Evolutionary conservation across 1,140 invertebrate species (phyloP).

Genomic region (Heliconius himera): DNA sequence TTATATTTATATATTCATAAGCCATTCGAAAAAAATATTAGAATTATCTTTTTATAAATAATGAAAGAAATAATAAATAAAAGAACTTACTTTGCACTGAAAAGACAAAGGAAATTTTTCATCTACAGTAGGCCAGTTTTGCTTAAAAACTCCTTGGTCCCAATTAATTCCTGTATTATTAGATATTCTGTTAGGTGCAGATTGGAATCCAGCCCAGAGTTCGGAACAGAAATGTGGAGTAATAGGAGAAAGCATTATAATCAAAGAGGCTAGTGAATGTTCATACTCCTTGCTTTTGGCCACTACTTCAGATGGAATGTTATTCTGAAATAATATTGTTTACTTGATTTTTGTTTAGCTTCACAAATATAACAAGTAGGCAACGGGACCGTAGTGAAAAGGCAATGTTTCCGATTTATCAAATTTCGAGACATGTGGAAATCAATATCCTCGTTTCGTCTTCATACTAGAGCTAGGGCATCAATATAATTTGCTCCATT

Average conservation of each 20-base stretch:
- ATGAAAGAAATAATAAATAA: background rate
- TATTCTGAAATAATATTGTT: conserved; percentile 61
- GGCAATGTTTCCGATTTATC: too few relatives aligned
- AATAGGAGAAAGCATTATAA: conserved; percentile 93
- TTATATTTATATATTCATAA: too few relatives aligned
- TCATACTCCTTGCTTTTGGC: conserved; percentile 89
- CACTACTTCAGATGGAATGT: conserved; percentile 82
- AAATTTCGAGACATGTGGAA: too few relatives aligned
- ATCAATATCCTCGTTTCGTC: too few relatives aligned
- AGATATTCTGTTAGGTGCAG: conserved; percentile 82
- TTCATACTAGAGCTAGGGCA: too few relatives aligned
- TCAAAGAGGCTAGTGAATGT: conserved; percentile 87
- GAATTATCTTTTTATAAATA: background rate
- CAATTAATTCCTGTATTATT: conserved; percentile 81
- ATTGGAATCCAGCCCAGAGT: conserved; percentile 91
- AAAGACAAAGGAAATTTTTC: conserved; percentile 86
- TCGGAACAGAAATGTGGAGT: conserved; percentile 95
- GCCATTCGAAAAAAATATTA: background rate
- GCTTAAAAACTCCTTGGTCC: conserved; percentile 85
- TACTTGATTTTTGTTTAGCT: background rate
- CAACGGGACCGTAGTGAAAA: too few relatives aligned
- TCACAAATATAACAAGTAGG: background rate
- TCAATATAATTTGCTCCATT: too few relatives aligned
- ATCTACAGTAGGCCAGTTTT: conserved; percentile 92
- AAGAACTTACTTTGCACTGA: conserved; percentile 82